Percentiles rank a stretch among this genome's conserved stretches.
These are phyloP conservation scores for Otus sunia DNA, from an alignment of 2,113 vertebrate genomes.

Conservation along the genomic window DNA sequence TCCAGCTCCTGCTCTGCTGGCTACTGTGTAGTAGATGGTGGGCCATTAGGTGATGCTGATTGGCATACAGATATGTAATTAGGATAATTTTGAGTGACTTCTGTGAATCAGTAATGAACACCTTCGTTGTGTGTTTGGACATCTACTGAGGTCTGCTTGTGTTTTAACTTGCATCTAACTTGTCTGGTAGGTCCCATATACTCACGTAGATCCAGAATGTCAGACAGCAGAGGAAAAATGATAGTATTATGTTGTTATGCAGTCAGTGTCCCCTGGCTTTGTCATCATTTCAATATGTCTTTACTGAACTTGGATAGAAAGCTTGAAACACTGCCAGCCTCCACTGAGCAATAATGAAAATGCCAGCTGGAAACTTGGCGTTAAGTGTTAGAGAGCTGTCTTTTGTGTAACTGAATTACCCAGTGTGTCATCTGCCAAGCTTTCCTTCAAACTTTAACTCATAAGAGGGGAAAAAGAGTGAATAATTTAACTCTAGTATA, in stretches of 20 bases:
- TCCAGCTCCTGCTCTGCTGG: not conserved
- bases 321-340: not conserved
- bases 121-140: not conserved
- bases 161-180: not conserved
- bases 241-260: not conserved
- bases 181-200: not conserved
- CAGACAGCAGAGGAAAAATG: not conserved
- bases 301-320: not conserved
- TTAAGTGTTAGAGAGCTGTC: not conserved
- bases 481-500: not conserved
- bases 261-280: not conserved
- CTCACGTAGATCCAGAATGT: fast-evolving
- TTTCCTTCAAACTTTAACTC: not conserved
- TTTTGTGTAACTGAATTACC: not conserved
- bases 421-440: not conserved
- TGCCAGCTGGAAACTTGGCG: not conserved
- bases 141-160: not conserved
- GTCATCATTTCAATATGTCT: not conserved
- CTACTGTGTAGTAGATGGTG: not conserved
- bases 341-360: not conserved
- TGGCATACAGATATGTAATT: not conserved
- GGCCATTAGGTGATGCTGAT: not conserved
- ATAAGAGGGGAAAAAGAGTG: not conserved
- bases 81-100: not conserved
- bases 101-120: not conserved